Percentiles rank a stretch among this genome's conserved stretches.
phyloP scores from a whole-genome alignment of 1,140 invertebrate species.

The Nephila pilipes region DNA sequence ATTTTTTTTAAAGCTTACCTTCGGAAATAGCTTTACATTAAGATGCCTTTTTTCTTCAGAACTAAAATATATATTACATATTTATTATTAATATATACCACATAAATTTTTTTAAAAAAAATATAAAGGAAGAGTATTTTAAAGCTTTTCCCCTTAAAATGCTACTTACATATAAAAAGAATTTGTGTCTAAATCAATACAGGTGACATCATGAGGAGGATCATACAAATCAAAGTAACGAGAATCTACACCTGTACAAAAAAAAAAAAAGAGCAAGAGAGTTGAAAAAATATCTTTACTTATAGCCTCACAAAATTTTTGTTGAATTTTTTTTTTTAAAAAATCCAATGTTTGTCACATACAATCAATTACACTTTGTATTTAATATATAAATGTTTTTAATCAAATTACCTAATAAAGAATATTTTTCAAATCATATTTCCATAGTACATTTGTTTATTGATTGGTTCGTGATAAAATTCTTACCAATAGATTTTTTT shows the following conservation, averaged over 20 bases:
- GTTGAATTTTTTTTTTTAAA: too few relatives aligned
- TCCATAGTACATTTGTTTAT: too few relatives aligned
- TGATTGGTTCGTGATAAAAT: too few relatives aligned
- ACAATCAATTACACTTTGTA: too few relatives aligned
- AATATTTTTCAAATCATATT: too few relatives aligned
- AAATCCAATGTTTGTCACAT: too few relatives aligned
- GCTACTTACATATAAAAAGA: constrained; percentile 86
- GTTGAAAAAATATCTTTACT: constrained; percentile 51
- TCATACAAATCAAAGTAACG: constrained; percentile 99
- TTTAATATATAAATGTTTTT: too few relatives aligned
- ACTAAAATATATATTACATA: constrained; percentile 83
- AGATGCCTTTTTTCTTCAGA: constrained; percentile 93
- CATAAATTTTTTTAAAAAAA: neutral
- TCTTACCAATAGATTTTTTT: too few relatives aligned
- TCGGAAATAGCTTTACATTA: constrained; percentile 92
- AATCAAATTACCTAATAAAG: too few relatives aligned
- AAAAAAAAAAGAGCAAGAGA: neutral
- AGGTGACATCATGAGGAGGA: constrained; percentile 97
- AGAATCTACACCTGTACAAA: constrained; percentile 83
- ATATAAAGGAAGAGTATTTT: neutral
- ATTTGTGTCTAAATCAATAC: constrained; percentile 98
- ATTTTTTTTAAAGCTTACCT: constrained; percentile 81
- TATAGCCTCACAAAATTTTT: constrained; percentile 24
- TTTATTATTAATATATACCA: neutral
- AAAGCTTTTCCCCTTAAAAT: neutral